Evolutionary conservation across 2,113 vertebrate species (phyloP), one percentile per base, ranked within the genome.

Genomic region (Otus sunia): DNA sequence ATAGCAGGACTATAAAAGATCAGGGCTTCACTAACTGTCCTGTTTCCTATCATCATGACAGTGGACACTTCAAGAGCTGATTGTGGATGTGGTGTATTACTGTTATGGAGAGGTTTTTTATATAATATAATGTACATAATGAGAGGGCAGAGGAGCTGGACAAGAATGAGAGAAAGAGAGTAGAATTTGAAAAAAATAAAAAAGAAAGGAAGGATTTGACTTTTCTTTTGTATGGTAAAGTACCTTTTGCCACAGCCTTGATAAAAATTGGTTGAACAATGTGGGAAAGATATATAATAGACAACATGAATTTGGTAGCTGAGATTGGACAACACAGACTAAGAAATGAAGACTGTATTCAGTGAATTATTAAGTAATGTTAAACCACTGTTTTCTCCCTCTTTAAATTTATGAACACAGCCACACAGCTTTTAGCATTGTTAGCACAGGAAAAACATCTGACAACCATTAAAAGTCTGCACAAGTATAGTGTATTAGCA

Each of bases 11-110:
- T 81, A 85, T 77, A 87, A 96, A 96, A 96, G 37, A 52, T 47
- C 39, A 53, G 84, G 91, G 58, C 56, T 95, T 82, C 76, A 43
- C 45, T 90, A 74, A 52, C 86, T 71, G 77, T 96, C 68, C 76
- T 95, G 76, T 87, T 97, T 96, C 78, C 79, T 84, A 74, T 96
- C 91, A 90, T 71, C 86, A 75, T 55, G 91, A 96, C 83, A 92
- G 39, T 59, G 77, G 73, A 80, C 67, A 85, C 25, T 85, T 94
- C 90, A 87, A 95, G 50, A 69, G n/a, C 64, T 60, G 37, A 72
- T 27, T 79, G 50, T 45, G 50, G 36, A 79, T 88, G 56, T 75
- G 41, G 50, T 59, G 3, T 56, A 63, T 83, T 75, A 74, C 47
- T 74, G 36, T 86, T 90, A 63, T 7, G 27, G 74, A 67, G 36